Evolutionary conservation across 2,888 invertebrate genomes (phyloP), one percentile per base, ranked within the genome.

Genomic region (Quadriops clusia): DNA sequence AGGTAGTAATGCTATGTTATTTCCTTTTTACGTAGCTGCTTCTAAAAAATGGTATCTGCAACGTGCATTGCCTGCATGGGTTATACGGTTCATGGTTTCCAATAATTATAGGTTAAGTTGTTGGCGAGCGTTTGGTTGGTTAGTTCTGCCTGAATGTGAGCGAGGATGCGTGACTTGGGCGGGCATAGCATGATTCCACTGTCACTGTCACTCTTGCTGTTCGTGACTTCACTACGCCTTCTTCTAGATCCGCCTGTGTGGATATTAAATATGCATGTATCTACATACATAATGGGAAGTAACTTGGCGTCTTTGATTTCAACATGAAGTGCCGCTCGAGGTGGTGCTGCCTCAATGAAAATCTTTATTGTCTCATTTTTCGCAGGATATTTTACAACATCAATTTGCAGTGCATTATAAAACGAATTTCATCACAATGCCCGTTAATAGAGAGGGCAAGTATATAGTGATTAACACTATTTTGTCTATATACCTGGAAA

Each of bases 151-250:
- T 44, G 50, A 54, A 49, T 52, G 53, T 45, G 49, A 49, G 45
- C 52, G 49, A 47, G 50, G 52, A 55, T 55, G 54, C 55, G 54
- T 56, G 56, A 54, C 56, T 53, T 45, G 52, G 55, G 54, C 54
- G 54, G 54, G 50, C 48, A 46, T 44, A 46, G 43, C 50, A 46
- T 50, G 50, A 51, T 47, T 53, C 51, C 42, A 49, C 51, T 53
- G 51, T 52, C 51, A 54, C 53, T 53, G 54, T 49, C 46, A 44
- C 39, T 38, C 32, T 36, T 32, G 33, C 36, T 42, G 47, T 56
- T 54, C 54, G 54, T 54, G 54, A 54, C 54, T 50, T 38, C 42
- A 50, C 41, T 52, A 54, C 54, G 54, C 55, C 55, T 53, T 51
- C 51, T n/a, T 49, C 53, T 43, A 47, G 50, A 45, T 45, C 49